Conservation (phyloP, 1,140 invertebrate species). For the Rhysida immarginata region DNA sequence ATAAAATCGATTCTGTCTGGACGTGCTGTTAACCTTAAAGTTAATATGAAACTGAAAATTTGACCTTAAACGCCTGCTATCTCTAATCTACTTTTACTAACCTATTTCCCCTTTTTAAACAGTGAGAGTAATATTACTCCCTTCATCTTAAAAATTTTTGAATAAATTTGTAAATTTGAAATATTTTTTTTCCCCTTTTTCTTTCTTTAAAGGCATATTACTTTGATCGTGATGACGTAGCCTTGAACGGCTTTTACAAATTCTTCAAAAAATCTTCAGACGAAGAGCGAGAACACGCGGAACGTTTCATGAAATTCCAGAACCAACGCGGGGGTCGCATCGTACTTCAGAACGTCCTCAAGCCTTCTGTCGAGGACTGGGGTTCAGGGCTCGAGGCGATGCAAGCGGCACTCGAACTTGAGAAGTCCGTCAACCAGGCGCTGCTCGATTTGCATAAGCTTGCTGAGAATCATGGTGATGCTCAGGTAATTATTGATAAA, state of each 20-base stretch:
- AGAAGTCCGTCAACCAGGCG: constrained; percentile 43
- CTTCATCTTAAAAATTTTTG: no score
- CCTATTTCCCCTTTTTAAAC: no score
- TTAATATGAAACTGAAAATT: no score
- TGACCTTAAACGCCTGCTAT: no score
- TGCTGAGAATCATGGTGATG: constrained; percentile 29
- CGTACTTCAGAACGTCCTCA: constrained; percentile 32
- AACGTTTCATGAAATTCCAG: constrained; percentile 45
- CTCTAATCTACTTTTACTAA: no score
- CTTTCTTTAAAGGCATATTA: constrained; percentile 32
- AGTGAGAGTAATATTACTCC: no score
- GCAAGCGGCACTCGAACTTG: constrained; percentile 39
- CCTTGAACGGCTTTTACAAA: constrained; percentile 40
- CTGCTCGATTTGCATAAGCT: constrained; percentile 35
- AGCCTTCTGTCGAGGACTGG: constrained; percentile 41
- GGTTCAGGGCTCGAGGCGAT: constrained; percentile 39
- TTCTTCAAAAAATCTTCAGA: constrained; percentile 41
- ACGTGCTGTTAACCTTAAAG: no score
- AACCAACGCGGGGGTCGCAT: constrained; percentile 43
- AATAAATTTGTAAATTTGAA: no score
- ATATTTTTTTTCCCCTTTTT: neutral
- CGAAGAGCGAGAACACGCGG: constrained; percentile 46
- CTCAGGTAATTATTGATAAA: constrained; percentile 21
- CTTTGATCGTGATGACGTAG: constrained; percentile 49
- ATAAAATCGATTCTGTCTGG: no score